phyloP scores from a whole-genome alignment of 1,140 invertebrate genomes.

The Rhynchophorus ferrugineus region DNA sequence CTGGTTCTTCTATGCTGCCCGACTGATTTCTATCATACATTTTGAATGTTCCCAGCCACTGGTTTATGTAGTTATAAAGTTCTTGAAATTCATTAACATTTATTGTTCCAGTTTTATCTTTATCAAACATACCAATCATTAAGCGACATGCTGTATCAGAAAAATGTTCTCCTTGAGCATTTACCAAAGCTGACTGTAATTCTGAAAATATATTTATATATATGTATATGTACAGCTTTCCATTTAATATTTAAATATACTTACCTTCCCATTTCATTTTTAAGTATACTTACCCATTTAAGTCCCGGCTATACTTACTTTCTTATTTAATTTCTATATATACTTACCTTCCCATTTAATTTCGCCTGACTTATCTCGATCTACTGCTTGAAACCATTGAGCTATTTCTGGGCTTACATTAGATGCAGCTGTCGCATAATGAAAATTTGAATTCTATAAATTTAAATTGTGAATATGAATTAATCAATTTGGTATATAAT shows the following conservation, averaged over 20 bases:
- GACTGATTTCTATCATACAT: constrained; percentile 76
- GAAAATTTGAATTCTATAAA: constrained; percentile 13
- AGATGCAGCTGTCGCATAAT: constrained; percentile 13
- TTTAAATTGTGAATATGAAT: too few species aligned
- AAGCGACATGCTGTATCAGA: constrained; percentile 76
- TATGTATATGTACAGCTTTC: not conserved
- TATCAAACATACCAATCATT: constrained; percentile 93
- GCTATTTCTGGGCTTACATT: constrained; percentile 56
- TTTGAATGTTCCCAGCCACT: constrained; percentile 77
- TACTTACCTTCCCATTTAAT: constrained; percentile 52
- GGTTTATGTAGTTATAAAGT: constrained; percentile 81
- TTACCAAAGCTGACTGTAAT: constrained; percentile 74
- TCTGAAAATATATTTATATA: constrained; percentile 43
- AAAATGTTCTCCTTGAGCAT: constrained; percentile 79
- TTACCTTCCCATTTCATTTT: constrained; percentile 54
- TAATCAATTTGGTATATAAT: not conserved
- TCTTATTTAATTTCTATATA: not conserved
- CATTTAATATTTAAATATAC: not conserved
- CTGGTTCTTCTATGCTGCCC: constrained; percentile 72
- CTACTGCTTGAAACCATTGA: constrained; percentile 77
- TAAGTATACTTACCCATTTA: not conserved
- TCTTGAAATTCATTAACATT: constrained; percentile 79
- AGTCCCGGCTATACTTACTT: not conserved
- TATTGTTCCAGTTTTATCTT: constrained; percentile 77
- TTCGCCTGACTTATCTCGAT: constrained; percentile 72